Base-by-base conservation (phyloP, 2,888 invertebrate genomes). In the Caenorhabditis macrosperma region DNA sequence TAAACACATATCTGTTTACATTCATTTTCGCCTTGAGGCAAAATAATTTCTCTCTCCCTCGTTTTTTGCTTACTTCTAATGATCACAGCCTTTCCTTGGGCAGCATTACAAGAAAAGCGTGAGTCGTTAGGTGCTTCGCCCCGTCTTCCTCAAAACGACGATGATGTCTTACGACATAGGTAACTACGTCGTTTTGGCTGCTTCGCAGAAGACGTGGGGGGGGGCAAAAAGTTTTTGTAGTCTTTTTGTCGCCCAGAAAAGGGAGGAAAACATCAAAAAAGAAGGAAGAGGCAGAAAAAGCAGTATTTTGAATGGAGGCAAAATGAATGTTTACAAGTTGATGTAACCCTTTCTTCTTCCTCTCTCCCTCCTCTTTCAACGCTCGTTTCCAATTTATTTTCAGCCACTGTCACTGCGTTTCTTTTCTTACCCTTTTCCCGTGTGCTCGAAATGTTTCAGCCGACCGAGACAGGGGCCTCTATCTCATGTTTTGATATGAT, bases 241-340 rank as follows among this genome's bases (percentile, higher is more conserved):
- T 26, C 22, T 9, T 26, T 38, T 17, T 33, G 38, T 12, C 24
- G 60, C 1, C 22, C 28, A 10, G n/a, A 33, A 28, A 17, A 35
- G 46, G 22, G 46, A 38, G 33, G n/a, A 64, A 52, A 55, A 66
- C 44, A 55, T 28, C 12, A 30, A 54, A 54, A 48, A 30, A 20
- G 20, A 15, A 38, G 44, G 17, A 59, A 44, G 54, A 54, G 17
- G 33, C 52, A 52, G 50, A 38, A 57, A 66, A 54, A 46, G 55
- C 67, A 57, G 55, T 57, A 55, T 57, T 67, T 67, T 55, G 55
- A 55, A 57, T 48, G 41, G 57, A 33, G n/a, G 48, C 33, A 55
- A 46, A 72, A 72, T 63, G 72, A 52, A 67, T 75, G 75, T 75
- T 75, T 67, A 67, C 60, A 67, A 67, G 67, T 75, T 75, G 75